phyloP scores from a whole-genome alignment of 2,888 invertebrate species.

The Seira ritae region DNA sequence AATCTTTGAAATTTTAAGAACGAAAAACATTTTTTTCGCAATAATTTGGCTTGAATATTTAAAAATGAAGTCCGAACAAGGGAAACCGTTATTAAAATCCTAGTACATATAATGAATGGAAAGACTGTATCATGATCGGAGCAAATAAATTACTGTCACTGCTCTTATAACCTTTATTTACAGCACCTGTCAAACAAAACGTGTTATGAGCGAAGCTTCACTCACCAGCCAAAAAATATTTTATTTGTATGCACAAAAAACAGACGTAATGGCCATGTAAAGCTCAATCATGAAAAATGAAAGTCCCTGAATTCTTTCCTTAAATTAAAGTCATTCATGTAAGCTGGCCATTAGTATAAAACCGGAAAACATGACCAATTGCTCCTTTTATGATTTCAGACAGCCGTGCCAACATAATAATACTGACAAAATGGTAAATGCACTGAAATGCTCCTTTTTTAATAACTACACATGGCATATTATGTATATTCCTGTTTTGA shows the following conservation, averaged over 20 bases:
- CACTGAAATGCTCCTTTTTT: constrained; percentile 24
- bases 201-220: constrained; percentile 9
- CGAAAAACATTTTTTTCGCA: too few relatives aligned
- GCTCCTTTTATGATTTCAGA: constrained; percentile 58
- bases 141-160: constrained; percentile 15
- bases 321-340: constrained; percentile 58
- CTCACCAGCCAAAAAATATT: not conserved
- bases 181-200: constrained; percentile 4
- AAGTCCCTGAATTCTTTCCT: constrained; percentile 31
- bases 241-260: not conserved
- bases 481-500: not conserved
- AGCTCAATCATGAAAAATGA: constrained; percentile 2
- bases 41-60: too few relatives aligned
- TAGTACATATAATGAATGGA: not conserved
- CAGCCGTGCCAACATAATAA: constrained; percentile 57
- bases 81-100: too few relatives aligned
- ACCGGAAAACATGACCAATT: constrained; percentile 60
- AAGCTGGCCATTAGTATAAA: constrained; percentile 54
- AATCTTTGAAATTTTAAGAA: too few relatives aligned
- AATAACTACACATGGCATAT: constrained; percentile 27
- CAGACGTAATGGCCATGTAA: constrained; percentile 16
- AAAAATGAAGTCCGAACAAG: too few relatives aligned
- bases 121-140: not conserved
- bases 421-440: constrained; percentile 45
- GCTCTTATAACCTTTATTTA: constrained; percentile 8